Evolutionary conservation across 1,140 invertebrate species (phyloP), one percentile per base, ranked within the genome.

Genomic region (Acromyrmex heyeri): DNA sequence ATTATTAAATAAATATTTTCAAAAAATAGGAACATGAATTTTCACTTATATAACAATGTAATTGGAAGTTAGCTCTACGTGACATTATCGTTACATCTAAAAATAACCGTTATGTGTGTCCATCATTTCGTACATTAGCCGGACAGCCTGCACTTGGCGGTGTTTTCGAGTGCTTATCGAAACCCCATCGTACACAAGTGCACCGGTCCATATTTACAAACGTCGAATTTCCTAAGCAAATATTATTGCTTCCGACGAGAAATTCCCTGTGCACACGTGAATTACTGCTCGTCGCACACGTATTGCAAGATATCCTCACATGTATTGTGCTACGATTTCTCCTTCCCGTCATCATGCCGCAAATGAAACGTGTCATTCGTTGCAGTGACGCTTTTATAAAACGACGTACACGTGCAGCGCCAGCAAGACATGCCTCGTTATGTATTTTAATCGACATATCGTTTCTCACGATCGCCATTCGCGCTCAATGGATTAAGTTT

Each of bases 351-450:
- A 44, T 81, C 87, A 27, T 69, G 70, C 62, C 50, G 6, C 64
- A 27, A 77, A 85, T 82, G 85, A 89, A 86, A 81, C 88, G 64
- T 86, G 77, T 82, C 88, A 57, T 81, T 86, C 72, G 67, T 78
- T 30, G 67, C 67, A 75, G 87, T 30, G 53, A 78, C 55, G 65
- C 88, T 79, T 81, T 81, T 70, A 87, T 69, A 76, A 75, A 57
- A 61, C 81, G 61, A 65, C 77, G 21, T 73, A 76, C 61, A 70
- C 86, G 61, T 48, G 59, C 61, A 44, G 18, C 7, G 3, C 65
- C 21, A 69, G 38, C 24, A 30, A 53, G 48, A 27, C 48, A 4
- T 30, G 44, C 30, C 59, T 34, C 44, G 44, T 48, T 50, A 77
- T 67, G 82, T 77, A 62, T 61, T 77, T 85, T 64, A 62, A 76